Percentiles rank a stretch among this genome's conserved stretches.
These are phyloP conservation scores for Eidolon dupreanum DNA, from an alignment of 2,797 vertebrate genomes.

Conservation along the genomic window DNA sequence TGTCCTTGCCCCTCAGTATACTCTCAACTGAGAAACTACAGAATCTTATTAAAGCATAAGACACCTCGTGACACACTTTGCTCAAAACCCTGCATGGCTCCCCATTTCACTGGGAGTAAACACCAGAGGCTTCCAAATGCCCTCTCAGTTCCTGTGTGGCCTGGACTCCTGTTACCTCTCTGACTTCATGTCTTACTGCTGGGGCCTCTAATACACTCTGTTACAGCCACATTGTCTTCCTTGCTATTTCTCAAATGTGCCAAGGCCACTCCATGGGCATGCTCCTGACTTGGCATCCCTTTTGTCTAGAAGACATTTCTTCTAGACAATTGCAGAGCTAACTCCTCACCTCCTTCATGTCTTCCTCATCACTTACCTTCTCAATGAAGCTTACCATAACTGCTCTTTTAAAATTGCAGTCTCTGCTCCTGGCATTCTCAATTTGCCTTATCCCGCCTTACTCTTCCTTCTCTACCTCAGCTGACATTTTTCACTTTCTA, in stretches of 20 bases:
- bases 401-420: neutral
- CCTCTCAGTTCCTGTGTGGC: neutral
- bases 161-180: too few relatives aligned
- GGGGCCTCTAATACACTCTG: neutral
- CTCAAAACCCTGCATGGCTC: neutral
- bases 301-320: neutral
- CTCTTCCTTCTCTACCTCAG: neutral
- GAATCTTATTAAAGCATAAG: neutral
- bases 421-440: neutral
- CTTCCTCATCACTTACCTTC: neutral
- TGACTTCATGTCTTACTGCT: neutral
- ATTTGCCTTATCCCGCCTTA: neutral
- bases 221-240: neutral
- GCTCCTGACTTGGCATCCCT: neutral
- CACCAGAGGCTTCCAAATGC: accelerated
- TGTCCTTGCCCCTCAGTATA: accelerated
- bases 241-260: neutral
- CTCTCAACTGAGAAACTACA: neutral
- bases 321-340: neutral
- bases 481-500: neutral
- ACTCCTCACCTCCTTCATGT: too few relatives aligned
- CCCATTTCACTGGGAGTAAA: neutral
- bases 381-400: neutral
- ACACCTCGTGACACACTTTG: neutral
- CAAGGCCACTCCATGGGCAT: neutral